Base-by-base conservation (phyloP, 2,888 invertebrate genomes). In the Seira musarum region DNA sequence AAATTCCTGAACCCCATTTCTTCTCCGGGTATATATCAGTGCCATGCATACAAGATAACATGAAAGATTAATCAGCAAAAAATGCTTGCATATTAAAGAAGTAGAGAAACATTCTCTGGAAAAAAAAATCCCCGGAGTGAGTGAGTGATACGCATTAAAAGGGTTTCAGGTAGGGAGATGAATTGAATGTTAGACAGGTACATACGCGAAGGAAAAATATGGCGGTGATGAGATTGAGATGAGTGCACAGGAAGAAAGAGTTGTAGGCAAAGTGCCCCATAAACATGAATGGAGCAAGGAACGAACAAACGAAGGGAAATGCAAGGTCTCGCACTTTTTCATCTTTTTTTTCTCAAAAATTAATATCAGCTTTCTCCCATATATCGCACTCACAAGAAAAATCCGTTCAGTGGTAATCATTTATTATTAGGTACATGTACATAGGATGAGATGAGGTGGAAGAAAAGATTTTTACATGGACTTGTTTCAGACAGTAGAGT, bases 41-140 rank as follows among this genome's bases (percentile, higher is more conserved):
- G 80, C 49, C 71, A 80, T 67, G 75, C 71, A 75, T 30, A 30
- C 53, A n/a, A 53, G 53, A 53, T 71, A 80, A 70, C 75, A 80
- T 80, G 71, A 80, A 80, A 75, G 71, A 80, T 75, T 80, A 80
- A 80, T 80, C 75, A 80, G 75, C 63, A 67, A 49, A 65, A 63
- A 70, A 67, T 61, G 49, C 70, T 80, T 74, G 70, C 80, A 74
- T 80, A 74, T 74, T 80, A 74, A 80, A 73, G 53, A 40, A 63
- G 63, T 13, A 8, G 30, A 30, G 30, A 8, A 30, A 8, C 30
- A 30, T 2, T 30, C 30, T 30, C 30, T 8, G 8, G 8, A 30
- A 30, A 30, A 30, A 30, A 5, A 30, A 5, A 30, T 30, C 30
- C 30, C 30, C 8, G 8, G 30, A 30, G 30, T 30, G 30, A 30